phyloP scores from a whole-genome alignment of 2,113 vertebrate genomes.

The Aegotheles bennettii region DNA sequence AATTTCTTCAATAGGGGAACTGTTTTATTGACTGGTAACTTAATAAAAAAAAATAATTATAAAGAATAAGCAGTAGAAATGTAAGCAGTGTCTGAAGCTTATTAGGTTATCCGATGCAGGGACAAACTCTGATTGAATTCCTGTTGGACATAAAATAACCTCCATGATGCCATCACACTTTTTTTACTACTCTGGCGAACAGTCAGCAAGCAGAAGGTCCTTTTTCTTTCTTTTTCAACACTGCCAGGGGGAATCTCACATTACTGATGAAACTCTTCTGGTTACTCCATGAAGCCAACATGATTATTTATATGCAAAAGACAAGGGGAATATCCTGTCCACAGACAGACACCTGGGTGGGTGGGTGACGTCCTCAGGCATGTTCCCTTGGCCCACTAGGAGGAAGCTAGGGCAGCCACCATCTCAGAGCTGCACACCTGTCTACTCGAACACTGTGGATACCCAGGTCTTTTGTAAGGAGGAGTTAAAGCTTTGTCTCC shows the following conservation, averaged over 20 bases:
- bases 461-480: not conserved
- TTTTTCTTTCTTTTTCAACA: not conserved
- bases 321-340: not conserved
- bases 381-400: not conserved
- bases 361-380: not conserved
- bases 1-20: not conserved
- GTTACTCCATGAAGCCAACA: not conserved
- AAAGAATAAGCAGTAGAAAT: not conserved
- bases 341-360: too few species aligned
- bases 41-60: not conserved
- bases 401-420: not conserved
- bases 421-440: accelerated
- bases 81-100: not conserved
- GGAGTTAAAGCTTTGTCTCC: not conserved
- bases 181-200: not conserved
- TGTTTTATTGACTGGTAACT: not conserved
- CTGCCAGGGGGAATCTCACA: not conserved
- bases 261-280: not conserved
- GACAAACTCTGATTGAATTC: not conserved
- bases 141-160: not conserved
- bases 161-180: not conserved
- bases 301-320: not conserved
- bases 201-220: not conserved
- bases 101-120: not conserved
- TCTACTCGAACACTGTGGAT: accelerated